Base-by-base conservation (phyloP, 2,797 vertebrate species). In the Hippoglossus hippoglossus region DNA sequence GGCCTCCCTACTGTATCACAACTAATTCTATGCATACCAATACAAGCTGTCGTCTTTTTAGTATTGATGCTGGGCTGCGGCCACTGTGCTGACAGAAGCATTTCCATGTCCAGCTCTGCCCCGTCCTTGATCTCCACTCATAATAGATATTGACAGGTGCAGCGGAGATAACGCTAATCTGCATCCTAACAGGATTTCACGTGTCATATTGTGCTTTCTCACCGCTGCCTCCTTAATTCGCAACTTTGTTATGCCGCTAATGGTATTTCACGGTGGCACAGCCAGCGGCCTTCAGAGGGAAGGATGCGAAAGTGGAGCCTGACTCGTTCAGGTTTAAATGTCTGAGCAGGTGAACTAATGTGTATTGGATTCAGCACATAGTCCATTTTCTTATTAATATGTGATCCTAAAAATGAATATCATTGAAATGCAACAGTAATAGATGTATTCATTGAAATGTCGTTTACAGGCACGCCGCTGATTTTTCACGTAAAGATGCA, bases 61-160 rank as follows among this genome's bases (percentile, higher is more conserved):
- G 44, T 46, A 46, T 46, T 46, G 44, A 5, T 46, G 44, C 44
- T 8, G 44, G 44, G 44, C 1, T 34, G 63, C 4, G 66, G 52
- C 64, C 50, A 5, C 61, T 15, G 56, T 90, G 90, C 87, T 89
- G 89, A 91, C 80, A 19, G 75, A 89, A 49, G 88, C 83, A 55
- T 69, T 89, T 86, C 67, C 76, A 39, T 49, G 77, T 80, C 74
- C 82, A 41, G 64, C 73, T 49, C 81, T 46, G 71, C 71, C 62
- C 52, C 34, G 80, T 87, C 88, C 84, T 87, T 80, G 78, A 76
- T 75, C 82, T 76, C 78, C 55, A 25, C 61, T 77, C 46, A 52
- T 81, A 81, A 84, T 73, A 79, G 63, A 75, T 89, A 91, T 90
- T 74, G 92, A 84, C 90, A 90, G 80, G 80, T 83, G 79, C 50